Conservation (phyloP, 2,888 invertebrate species). For the Thecocarcelia acutangulata region DNA sequence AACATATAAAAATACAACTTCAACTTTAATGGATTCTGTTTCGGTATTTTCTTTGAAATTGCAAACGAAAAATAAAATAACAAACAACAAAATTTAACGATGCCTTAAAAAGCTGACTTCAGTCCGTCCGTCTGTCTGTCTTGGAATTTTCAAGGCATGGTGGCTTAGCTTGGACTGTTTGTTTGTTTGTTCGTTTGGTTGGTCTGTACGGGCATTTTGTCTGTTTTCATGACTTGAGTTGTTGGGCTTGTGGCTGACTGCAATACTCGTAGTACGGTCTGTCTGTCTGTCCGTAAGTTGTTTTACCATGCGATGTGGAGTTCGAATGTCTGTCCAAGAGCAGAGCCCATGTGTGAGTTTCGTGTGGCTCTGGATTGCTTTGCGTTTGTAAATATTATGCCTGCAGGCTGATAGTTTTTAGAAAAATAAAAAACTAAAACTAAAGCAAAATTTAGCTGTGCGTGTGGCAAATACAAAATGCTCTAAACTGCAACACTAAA, state of each 20-base stretch:
- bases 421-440: constrained; percentile 21
- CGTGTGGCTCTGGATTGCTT: constrained; percentile 26
- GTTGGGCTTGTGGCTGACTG: constrained; percentile 12
- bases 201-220: constrained; percentile 29
- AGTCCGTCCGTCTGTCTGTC: not conserved
- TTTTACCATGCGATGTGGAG: constrained; percentile 9
- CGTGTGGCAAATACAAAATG: constrained; percentile 66
- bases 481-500: constrained; percentile 55
- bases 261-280: not conserved
- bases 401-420: constrained; percentile 44
- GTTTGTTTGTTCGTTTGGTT: not conserved
- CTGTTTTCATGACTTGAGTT: constrained; percentile 42
- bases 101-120: constrained; percentile 38
- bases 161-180: constrained; percentile 23
- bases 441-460: constrained; percentile 43
- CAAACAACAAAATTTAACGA: constrained; percentile 58
- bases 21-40: constrained; percentile 67
- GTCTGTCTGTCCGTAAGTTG: no score
- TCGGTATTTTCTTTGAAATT: constrained; percentile 65
- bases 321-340: not conserved
- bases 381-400: constrained; percentile 38
- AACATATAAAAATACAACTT: constrained; percentile 53
- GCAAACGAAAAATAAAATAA: constrained; percentile 46
- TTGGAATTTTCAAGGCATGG: constrained; percentile 25
- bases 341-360: constrained; percentile 25